Evolutionary conservation across 2,113 vertebrate genomes (phyloP), one percentile per base, ranked within the genome.

Genomic region (Rhynchopsitta pachyrhyncha): DNA sequence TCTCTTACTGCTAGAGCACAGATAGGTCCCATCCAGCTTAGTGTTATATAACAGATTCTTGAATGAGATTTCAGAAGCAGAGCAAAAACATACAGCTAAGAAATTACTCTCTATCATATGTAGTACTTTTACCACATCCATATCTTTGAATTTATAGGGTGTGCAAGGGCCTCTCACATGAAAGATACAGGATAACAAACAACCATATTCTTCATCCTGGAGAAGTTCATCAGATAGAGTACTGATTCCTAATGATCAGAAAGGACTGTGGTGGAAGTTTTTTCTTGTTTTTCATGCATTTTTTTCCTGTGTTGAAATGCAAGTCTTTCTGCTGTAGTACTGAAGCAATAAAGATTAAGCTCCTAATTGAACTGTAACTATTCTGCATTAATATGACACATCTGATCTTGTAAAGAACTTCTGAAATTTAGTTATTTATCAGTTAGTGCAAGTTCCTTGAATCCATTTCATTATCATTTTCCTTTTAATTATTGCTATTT

Each of bases 61-160:
- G 44, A 88, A 53, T 0, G 10, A 91, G 91, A 93, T 95, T 91
- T 77, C n/a, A 85, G 49, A 82, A 90, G 46, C 74, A 77, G 53
- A 87, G 70, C 18, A 88, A 93, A 90, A 69, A 3, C 41, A 39
- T 46, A 24, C 16, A 69, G 74, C 62, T 87, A 77, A 87, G 63
- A 94, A 91, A 94, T 92, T 31, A 82, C 70, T 95, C 74, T 92
- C 67, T 89, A 88, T 87, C 82, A 35, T 42, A 66, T 57, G 17
- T 41, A 52, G 41, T 53, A 67, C n/a, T 96, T 95, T 80, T 69
- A 53, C n/a, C 63, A 70, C 85, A 85, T 93, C 71, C 25, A 4
- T 91, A 92, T 86, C 57, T 76, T 76, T 74, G 63, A 76, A 92
- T 85, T 93, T 91, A 94, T 79, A 73, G 53, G 15, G 31, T 60